Percentiles rank a stretch among this genome's conserved stretches.
These are phyloP conservation scores for Dascyllus trimaculatus DNA, from an alignment of 2,113 vertebrate genomes.

Conservation along the genomic window DNA sequence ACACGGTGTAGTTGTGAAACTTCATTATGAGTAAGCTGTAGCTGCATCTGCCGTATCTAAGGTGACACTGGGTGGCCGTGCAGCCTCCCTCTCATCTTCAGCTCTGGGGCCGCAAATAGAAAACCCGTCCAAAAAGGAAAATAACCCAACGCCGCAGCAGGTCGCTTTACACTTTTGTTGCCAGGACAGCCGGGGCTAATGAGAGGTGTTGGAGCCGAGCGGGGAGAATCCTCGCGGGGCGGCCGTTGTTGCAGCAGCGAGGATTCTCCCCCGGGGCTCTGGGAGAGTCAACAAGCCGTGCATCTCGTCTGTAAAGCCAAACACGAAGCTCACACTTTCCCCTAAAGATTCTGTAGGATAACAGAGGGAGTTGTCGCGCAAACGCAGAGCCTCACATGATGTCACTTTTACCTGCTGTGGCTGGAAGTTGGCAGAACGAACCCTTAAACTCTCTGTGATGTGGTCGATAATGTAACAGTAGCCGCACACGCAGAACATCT, in stretches of 20 bases:
- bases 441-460: no score
- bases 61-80: neutral
- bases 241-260: constrained; percentile 59
- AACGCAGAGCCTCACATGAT: neutral
- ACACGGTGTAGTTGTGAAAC: constrained; percentile 19
- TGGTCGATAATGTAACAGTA: no score
- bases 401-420: neutral
- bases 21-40: constrained; percentile 20
- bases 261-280: constrained; percentile 61
- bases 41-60: neutral
- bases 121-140: neutral
- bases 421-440: no score
- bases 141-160: neutral
- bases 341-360: neutral
- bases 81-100: neutral
- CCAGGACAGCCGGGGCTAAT: constrained; percentile 75
- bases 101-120: neutral
- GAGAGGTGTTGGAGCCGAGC: constrained; percentile 62
- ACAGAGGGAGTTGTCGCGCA: neutral
- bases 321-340: neutral
- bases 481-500: no score
- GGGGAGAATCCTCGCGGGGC: constrained; percentile 59
- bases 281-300: constrained; percentile 77
- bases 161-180: constrained; percentile 58
- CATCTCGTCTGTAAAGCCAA: constrained; percentile 18